phyloP scores from a whole-genome alignment of 2,888 invertebrate genomes.

The Scelioninae gen. 2 region DNA sequence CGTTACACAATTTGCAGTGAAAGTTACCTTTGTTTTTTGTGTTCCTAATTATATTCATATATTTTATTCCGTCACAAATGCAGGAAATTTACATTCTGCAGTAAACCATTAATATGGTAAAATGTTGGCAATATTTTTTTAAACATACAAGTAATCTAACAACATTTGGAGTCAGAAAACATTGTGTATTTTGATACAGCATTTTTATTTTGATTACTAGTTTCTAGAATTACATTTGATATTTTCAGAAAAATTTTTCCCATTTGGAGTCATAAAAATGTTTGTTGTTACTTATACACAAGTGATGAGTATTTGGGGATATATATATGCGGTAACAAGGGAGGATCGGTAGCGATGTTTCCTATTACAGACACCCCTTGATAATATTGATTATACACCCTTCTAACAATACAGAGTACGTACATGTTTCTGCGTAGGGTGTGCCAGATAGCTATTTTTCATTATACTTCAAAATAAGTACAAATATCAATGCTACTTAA shows the following conservation, averaged over 20 bases:
- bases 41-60: too few relatives aligned
- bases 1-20: not conserved
- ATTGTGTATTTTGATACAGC: too few relatives aligned
- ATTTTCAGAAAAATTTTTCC: too few relatives aligned
- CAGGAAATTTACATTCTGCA: too few relatives aligned
- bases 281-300: slow-evolving; percentile 54
- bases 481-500: slow-evolving; percentile 51
- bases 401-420: slow-evolving; percentile 61
- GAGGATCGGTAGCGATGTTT: slow-evolving; percentile 64
- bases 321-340: slow-evolving; percentile 54
- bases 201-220: too few relatives aligned
- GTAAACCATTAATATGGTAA: too few relatives aligned
- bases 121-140: too few relatives aligned
- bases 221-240: too few relatives aligned
- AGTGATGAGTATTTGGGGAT: slow-evolving; percentile 57
- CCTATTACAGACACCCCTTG: slow-evolving; percentile 69
- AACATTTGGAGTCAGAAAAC: too few relatives aligned
- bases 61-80: too few relatives aligned
- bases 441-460: slow-evolving; percentile 66
- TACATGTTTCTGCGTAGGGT: slow-evolving; percentile 49
- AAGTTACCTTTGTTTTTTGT: too few relatives aligned
- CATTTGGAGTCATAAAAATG: slow-evolving; percentile 37
- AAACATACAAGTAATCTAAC: too few relatives aligned
- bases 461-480: slow-evolving; percentile 68
- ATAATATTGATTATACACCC: slow-evolving; percentile 72